phyloP scores from a whole-genome alignment of 2,888 invertebrate species.

The Dione juno region DNA sequence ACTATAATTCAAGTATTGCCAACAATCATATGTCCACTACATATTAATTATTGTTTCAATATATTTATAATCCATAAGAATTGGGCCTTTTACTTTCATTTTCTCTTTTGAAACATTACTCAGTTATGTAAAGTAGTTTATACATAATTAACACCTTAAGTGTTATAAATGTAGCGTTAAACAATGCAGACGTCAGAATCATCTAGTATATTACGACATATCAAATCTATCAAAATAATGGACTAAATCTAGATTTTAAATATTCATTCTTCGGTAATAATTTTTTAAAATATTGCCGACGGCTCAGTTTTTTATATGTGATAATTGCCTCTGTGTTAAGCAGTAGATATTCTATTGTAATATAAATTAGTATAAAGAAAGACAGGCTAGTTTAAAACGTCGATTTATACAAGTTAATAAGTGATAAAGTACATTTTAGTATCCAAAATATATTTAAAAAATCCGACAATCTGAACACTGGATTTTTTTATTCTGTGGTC shows the following conservation, averaged over 20 bases:
- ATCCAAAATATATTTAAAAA: too few species aligned
- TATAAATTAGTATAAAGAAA: too few species aligned
- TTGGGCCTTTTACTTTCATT: background rate
- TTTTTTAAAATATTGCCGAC: background rate
- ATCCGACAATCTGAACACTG: too few species aligned
- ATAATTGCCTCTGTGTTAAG: too few species aligned
- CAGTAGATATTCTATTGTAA: too few species aligned
- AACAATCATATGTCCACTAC: background rate
- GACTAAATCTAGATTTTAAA: background rate
- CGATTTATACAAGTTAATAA: too few species aligned
- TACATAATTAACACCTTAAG: slow-evolving; percentile 4
- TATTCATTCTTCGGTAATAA: too few species aligned
- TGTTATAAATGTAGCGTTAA: slow-evolving; percentile 20
- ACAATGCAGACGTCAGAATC: slow-evolving; percentile 19
- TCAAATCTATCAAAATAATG: slow-evolving; percentile 26
- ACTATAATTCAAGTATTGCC: too few species aligned
- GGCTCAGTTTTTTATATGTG: background rate
- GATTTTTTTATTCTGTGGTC: too few species aligned
- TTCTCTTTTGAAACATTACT: background rate
- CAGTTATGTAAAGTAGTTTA: background rate
- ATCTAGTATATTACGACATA: slow-evolving; percentile 26
- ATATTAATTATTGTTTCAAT: background rate
- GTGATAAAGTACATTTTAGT: too few species aligned
- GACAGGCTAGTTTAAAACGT: too few species aligned
- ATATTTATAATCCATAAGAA: background rate